Base-by-base conservation (phyloP, 2,797 vertebrate species). In the Columba guinea region DNA sequence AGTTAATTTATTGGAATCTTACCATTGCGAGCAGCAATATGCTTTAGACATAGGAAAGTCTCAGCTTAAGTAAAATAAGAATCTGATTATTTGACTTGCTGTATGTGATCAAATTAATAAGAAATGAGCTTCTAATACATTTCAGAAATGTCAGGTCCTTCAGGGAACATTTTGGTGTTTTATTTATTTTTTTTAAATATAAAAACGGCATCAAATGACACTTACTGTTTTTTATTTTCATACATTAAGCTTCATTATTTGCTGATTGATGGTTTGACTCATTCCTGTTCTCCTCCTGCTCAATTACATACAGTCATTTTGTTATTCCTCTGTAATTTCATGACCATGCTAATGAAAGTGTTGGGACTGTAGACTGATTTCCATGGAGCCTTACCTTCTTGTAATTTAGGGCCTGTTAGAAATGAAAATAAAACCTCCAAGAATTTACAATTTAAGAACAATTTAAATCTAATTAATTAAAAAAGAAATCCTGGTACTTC, bases 381-480 rank as follows among this genome's bases (percentile, higher is more conserved):
- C 94, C 76, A 39, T 77, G 84, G 84, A 91, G 81, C 74, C 91
- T 96, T 97, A 88, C 91, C 86, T 90, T 97, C 93, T 91, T 96
- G 69, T 93, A 97, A 98, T 97, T 97, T 97, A 96, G 67, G 60
- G 55, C 39, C 92, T 97, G 94, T 97, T 97, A 98, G 96, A 84
- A 90, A 95, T 75, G 94, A 68, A 94, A 69, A 74, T 51, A 94
- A 92, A 96, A 53, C 34, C 70, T 94, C 92, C 77, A 96, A 96
- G 87, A 96, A 96, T 84, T 96, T 97, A 96, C 83, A 77, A 91
- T 98, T 97, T 97, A 97, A 97, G 97, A 97, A 95, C 93, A 91
- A 94, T 97, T 97, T 98, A 95, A 97, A 96, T 95, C 69, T 97
- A 97, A 98, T 98, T 97, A 98, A 96, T 87, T 78, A 88, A 88